Percentiles rank a stretch among this genome's conserved stretches.
These are phyloP conservation scores for Lacerta agilis DNA, from an alignment of 2,797 vertebrate species.

Conservation along the genomic window DNA sequence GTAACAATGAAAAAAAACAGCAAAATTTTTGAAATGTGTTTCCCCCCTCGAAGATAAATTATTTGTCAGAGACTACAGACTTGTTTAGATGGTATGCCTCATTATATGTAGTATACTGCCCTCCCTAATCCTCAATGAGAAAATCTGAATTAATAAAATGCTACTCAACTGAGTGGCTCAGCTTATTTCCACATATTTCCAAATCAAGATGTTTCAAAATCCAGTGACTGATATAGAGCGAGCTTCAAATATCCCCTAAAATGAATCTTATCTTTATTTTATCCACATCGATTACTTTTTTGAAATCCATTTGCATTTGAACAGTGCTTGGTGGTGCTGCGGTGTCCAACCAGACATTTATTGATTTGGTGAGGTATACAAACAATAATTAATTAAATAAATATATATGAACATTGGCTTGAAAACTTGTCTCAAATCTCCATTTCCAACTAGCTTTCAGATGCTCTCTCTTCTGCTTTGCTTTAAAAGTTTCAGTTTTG, in stretches of 20 bases:
- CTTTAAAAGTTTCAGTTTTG: too few species aligned
- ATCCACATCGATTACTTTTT: background rate
- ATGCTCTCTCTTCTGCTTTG: background rate
- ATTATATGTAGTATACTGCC: conserved; percentile 49
- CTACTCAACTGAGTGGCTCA: conserved; percentile 32
- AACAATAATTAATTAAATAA: too few species aligned
- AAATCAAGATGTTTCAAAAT: background rate
- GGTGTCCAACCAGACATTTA: background rate
- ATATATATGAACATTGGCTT: background rate
- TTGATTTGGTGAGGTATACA: background rate
- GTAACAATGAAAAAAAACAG: too few species aligned
- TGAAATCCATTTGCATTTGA: background rate
- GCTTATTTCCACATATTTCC: conserved; percentile 30
- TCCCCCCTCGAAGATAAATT: background rate
- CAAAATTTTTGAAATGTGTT: background rate
- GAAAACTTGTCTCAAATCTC: background rate
- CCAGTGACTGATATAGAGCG: background rate
- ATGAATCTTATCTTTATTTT: background rate
- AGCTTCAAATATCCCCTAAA: conserved; percentile 21
- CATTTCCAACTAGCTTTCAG: background rate
- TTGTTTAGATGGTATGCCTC: conserved; percentile 25
- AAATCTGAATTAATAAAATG: conserved; percentile 47
- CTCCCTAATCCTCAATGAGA: conserved; percentile 63
- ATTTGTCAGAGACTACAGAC: conserved; percentile 28
- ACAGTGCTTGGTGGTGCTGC: background rate